Percentiles rank a stretch among this genome's conserved stretches.
Conservation (phyloP, 1,140 invertebrate species). For the Drosophila pallidifrons region DNA sequence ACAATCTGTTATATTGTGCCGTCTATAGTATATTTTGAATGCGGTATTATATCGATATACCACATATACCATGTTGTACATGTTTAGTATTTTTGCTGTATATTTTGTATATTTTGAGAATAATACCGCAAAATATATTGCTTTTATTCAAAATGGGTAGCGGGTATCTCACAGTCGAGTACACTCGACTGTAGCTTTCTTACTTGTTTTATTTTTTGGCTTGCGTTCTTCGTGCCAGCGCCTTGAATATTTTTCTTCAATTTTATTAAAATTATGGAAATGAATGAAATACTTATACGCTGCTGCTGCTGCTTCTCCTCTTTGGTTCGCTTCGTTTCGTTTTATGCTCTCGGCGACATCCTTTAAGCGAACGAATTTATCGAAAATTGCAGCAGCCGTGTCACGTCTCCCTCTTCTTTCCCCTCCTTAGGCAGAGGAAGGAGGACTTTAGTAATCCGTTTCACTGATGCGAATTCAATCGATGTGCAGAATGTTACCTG, state of each 20-base stretch:
- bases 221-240: constrained; percentile 42
- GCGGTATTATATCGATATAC: too few relatives aligned
- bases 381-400: constrained; percentile 74
- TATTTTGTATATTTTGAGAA: too few relatives aligned
- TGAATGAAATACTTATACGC: constrained; percentile 74
- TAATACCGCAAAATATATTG: too few relatives aligned
- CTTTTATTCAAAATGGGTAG: too few relatives aligned
- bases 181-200: too few relatives aligned
- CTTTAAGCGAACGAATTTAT: constrained; percentile 72
- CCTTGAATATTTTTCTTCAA: constrained; percentile 83
- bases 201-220: constrained; percentile 23
- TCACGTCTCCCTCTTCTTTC: neutral
- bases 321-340: neutral
- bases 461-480: constrained; percentile 77
- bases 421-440: neutral
- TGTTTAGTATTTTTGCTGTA: too few relatives aligned
- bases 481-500: constrained; percentile 69
- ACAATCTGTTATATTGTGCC: too few relatives aligned
- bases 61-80: too few relatives aligned
- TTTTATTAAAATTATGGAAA: constrained; percentile 84
- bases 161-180: too few relatives aligned
- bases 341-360: constrained; percentile 45
- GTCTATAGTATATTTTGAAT: too few relatives aligned
- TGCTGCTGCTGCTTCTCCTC: neutral
- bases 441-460: constrained; percentile 74